A percentile compares a stretch with the other conserved stretches of the same genome.
These are phyloP conservation scores for Trachops cirrhosus DNA, from an alignment of 2,797 vertebrate genomes.

Conservation along the genomic window DNA sequence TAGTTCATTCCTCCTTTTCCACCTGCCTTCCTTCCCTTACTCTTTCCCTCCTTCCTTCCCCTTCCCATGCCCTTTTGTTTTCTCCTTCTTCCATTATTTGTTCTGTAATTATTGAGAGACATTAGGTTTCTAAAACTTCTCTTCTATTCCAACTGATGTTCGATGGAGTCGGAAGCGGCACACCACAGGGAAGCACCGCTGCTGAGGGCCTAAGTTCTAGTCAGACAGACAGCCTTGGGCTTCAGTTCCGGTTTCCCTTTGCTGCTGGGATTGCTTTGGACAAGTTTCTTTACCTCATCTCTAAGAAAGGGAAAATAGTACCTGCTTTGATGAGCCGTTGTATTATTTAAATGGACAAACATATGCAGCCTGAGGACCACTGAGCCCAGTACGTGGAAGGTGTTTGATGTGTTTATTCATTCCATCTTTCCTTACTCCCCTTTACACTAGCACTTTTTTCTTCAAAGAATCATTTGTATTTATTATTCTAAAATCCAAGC, in stretches of 20 bases:
- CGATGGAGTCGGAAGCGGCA: background rate
- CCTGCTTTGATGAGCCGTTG: background rate
- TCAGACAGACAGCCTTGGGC: background rate
- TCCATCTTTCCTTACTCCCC: background rate
- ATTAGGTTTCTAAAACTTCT: background rate
- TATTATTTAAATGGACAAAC: background rate
- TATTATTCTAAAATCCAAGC: background rate
- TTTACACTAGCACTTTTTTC: background rate
- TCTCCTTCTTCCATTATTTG: background rate
- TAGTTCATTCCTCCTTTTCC: background rate
- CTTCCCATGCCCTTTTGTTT: background rate
- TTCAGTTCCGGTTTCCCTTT: background rate
- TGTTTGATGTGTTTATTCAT: background rate
- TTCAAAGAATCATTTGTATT: background rate
- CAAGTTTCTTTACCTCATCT: background rate
- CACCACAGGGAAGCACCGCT: background rate
- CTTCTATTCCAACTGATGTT: background rate
- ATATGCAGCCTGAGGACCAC: background rate
- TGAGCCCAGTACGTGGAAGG: background rate
- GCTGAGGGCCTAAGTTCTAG: background rate
- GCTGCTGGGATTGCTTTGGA: background rate
- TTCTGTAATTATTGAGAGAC: background rate
- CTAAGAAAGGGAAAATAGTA: background rate
- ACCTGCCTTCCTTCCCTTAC: background rate
- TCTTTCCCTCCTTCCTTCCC: fast-evolving